Base-by-base conservation (phyloP, 2,113 vertebrate species). In the Aegotheles bennettii region DNA sequence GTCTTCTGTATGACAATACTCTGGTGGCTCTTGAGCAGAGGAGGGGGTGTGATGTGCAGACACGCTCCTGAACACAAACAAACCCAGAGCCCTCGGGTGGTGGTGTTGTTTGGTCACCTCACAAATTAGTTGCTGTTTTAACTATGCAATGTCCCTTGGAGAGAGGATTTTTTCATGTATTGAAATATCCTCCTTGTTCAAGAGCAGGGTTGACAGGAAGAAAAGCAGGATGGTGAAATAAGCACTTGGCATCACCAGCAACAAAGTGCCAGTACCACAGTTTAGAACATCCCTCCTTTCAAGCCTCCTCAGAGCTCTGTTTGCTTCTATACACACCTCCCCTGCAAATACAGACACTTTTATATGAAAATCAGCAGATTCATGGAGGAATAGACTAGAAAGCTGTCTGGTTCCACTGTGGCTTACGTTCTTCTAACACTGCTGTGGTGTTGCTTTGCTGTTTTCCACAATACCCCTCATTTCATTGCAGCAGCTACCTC, bases 91-190 rank as follows among this genome's bases (percentile, higher is more conserved):
- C 78, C 94, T 64, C 2, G 9, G 76, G 57, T 51, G 80, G 36
- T 71, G 60, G 10, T 61, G n/a, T 4, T 84, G 45, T 51, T 36
- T 81, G 74, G 56, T 89, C 77, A 91, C 77, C 61, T 90, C 61
- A 38, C 77, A 91, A 63, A 93, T 88, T 68, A 93, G 79, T 9
- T 83, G 43, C n/a, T 53, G 45, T 23, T 93, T n/a, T 79, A 87
- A 93, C 57, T 23, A 48, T 23, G 31, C 31, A 43, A n/a, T 12
- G 19, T 63, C 60, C 73, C 47, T 59, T 14, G 16, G 68, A 92
- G 68, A 92, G 71, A 78, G 56, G n/a, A 87, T 29, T 76, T 93
- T 82, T 87, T 89, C 47, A 53, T 15, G 10, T 57, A 70, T 38
- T 2, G 17, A 61, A 94, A 78, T 42, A 76, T 20, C 56, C 73